Evolutionary conservation across 2,888 invertebrate species (phyloP).

Genomic region (Bembecia ichneumoniformis): DNA sequence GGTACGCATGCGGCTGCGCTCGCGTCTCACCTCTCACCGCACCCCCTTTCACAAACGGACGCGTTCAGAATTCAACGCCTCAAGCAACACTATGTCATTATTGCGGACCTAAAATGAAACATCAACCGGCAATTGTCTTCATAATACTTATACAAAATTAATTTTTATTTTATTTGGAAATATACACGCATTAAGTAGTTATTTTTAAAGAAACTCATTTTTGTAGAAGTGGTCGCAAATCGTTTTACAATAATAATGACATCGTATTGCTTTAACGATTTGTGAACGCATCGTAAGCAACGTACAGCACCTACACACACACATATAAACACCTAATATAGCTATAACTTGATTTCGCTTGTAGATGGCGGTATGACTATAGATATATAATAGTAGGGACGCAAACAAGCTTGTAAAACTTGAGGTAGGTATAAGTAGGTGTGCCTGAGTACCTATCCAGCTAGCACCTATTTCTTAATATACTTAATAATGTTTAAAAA

Average conservation of each 20-base stretch:
- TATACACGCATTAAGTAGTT: background rate
- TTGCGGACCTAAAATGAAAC: slow-evolving; percentile 13
- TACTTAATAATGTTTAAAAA: background rate
- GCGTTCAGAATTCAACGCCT: slow-evolving; percentile 37
- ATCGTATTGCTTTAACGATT: too few species aligned
- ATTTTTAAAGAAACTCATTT: background rate
- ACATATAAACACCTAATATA: too few species aligned
- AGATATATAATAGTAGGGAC: slow-evolving; percentile 16
- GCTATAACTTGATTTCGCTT: too few species aligned
- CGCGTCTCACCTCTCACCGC: slow-evolving; percentile 16
- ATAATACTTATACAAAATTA: background rate
- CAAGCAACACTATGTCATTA: background rate
- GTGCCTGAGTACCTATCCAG: slow-evolving; percentile 1
- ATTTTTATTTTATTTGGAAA: background rate
- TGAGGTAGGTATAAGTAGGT: too few species aligned
- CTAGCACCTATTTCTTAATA: background rate
- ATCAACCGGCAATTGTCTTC: background rate
- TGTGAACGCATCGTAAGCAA: too few species aligned
- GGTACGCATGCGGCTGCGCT: slow-evolving; percentile 59
- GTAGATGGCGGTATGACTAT: slow-evolving; percentile 2
- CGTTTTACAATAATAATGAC: background rate
- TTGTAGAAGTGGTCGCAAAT: background rate
- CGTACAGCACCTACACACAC: too few species aligned
- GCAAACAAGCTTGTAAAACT: slow-evolving; percentile 11
- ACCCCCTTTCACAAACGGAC: slow-evolving; percentile 26